Evolutionary conservation across 2,888 invertebrate genomes (phyloP).

Genomic region (Notodonta dromedarius): DNA sequence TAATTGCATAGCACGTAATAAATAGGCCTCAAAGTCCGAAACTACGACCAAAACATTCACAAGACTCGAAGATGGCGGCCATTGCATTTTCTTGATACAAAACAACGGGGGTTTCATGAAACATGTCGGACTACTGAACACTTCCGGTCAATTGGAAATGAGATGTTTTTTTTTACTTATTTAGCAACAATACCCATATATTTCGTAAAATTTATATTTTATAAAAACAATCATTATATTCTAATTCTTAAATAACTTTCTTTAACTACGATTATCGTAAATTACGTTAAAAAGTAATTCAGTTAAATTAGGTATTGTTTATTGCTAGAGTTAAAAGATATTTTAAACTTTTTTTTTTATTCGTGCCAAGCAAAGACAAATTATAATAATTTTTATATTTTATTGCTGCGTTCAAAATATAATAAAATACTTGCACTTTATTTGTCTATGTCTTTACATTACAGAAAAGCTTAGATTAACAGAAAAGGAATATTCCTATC

Average conservation of each 20-base stretch:
- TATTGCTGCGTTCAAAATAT: no score
- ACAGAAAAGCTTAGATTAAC: no score
- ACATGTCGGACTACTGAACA: constrained; percentile 67
- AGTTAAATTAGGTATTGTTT: constrained; percentile 24
- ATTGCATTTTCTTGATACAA: constrained; percentile 93
- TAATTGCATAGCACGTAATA: constrained; percentile 77
- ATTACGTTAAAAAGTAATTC: constrained; percentile 13
- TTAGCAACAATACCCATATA: not conserved
- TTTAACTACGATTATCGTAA: not conserved
- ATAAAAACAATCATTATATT: not conserved
- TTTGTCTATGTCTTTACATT: no score
- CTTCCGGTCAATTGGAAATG: constrained; percentile 64
- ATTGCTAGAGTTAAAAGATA: constrained; percentile 41
- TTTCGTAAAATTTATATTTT: not conserved
- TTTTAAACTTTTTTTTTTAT: constrained; percentile 19
- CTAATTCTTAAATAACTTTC: not conserved
- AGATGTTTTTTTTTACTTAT: not conserved
- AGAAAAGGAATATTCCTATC: no score
- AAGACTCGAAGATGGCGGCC: constrained; percentile 94
- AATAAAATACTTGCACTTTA: no score
- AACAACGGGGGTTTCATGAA: constrained; percentile 84
- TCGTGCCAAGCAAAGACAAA: no score
- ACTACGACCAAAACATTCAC: constrained; percentile 90
- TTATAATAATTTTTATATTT: no score
- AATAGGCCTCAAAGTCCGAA: constrained; percentile 77